These are phyloP conservation scores for Masnerella sp. DNA, from an alignment of 2,888 invertebrate species.

Conservation along the genomic window DNA sequence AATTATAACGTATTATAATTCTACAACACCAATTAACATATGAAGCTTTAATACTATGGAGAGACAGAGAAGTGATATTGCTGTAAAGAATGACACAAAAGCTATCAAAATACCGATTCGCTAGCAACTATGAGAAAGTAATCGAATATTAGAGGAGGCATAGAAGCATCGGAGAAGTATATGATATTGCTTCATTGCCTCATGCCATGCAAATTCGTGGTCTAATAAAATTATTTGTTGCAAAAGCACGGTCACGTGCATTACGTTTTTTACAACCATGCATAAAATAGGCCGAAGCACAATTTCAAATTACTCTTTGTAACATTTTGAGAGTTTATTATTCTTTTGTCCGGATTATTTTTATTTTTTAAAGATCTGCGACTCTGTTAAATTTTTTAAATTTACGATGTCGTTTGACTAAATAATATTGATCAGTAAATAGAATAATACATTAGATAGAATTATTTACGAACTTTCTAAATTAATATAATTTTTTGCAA, in stretches of 20 bases:
- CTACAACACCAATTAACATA: no score
- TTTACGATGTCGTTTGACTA: no score
- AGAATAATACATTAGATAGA: no score
- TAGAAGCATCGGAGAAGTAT: conserved; percentile 47
- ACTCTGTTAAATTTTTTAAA: no score
- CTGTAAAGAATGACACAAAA: conserved; percentile 52
- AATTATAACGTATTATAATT: no score
- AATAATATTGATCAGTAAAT: no score
- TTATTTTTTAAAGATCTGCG: no score
- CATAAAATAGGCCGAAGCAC: conserved; percentile 42
- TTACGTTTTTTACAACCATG: conserved; percentile 47
- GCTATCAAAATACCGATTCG: conserved; percentile 57
- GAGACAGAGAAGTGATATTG: conserved; percentile 46
- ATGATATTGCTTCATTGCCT: conserved; percentile 48
- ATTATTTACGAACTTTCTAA: no score
- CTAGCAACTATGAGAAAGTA: conserved; percentile 50
- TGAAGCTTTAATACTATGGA: no score
- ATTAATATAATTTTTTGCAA: no score
- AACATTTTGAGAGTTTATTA: conserved; percentile 25
- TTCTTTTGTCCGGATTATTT: neutral
- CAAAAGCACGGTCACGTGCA: conserved; percentile 53
- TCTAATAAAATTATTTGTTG: conserved; percentile 54
- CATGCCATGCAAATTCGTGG: conserved; percentile 57
- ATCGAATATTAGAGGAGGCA: conserved; percentile 55
- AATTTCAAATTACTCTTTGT: conserved; percentile 26